phyloP scores from a whole-genome alignment of 2,888 invertebrate species.

The Nomada fucata region DNA sequence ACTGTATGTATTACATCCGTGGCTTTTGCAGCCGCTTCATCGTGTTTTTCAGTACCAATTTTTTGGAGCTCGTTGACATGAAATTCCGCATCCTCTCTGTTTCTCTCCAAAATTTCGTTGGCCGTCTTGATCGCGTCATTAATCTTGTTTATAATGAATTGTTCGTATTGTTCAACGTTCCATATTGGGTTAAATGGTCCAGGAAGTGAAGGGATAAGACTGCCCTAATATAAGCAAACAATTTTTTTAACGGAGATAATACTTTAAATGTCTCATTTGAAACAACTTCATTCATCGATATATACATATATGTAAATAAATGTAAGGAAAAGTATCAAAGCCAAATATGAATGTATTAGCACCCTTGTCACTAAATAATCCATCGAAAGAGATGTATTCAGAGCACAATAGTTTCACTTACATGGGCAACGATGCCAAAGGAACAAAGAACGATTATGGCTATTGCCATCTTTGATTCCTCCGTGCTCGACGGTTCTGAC shows the following conservation, averaged over 20 bases:
- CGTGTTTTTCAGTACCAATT: too few species aligned
- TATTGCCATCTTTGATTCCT: slow-evolving; percentile 63
- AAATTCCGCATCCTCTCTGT: background rate
- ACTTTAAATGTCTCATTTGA: background rate
- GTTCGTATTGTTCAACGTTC: background rate
- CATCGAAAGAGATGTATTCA: background rate
- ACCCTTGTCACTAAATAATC: background rate
- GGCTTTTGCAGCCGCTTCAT: too few species aligned
- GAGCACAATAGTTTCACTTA: slow-evolving; percentile 56
- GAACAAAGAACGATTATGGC: slow-evolving; percentile 57
- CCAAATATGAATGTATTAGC: background rate
- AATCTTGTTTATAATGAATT: background rate
- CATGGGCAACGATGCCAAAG: slow-evolving; percentile 51
- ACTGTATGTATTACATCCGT: too few species aligned
- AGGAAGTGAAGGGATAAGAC: background rate
- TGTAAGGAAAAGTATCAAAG: too few species aligned
- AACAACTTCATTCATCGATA: background rate
- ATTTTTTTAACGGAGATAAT: background rate
- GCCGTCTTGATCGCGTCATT: accelerated
- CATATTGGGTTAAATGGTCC: background rate
- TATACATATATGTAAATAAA: too few species aligned
- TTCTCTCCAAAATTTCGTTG: accelerated
- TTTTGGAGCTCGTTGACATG: background rate
- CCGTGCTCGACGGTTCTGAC: background rate
- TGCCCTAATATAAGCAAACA: slow-evolving; percentile 14